Percentiles rank a stretch among this genome's conserved stretches.
These are phyloP conservation scores for Phaedon cochleariae DNA, from an alignment of 2,888 invertebrate genomes.

Conservation along the genomic window DNA sequence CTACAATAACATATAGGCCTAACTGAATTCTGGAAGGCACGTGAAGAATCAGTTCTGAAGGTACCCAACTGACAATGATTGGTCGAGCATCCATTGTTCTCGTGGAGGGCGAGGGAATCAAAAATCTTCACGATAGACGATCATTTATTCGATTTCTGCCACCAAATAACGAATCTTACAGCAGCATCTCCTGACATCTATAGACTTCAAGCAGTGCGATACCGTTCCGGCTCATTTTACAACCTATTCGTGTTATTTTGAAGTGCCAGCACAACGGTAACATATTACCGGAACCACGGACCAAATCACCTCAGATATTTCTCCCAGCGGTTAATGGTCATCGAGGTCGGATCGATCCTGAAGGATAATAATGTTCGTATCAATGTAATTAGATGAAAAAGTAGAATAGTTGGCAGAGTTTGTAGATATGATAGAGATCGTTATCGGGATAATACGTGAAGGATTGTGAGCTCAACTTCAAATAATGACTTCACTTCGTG, in stretches of 20 bases:
- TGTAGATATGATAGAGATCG: background rate
- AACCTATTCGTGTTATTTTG: conserved; percentile 22
- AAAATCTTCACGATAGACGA: background rate
- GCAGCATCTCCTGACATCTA: background rate
- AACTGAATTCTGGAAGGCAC: no score
- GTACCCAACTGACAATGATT: no score
- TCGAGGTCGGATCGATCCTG: conserved; percentile 28
- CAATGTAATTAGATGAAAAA: conserved; percentile 24
- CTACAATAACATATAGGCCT: no score
- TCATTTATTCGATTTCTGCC: background rate
- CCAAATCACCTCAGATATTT: conserved; percentile 33
- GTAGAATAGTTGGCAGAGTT: conserved; percentile 14
- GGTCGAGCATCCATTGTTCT: background rate
- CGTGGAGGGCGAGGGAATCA: background rate
- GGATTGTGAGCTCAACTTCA: no score
- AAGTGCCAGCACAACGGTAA: conserved; percentile 25
- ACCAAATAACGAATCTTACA: background rate
- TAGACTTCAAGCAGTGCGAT: conserved; percentile 11
- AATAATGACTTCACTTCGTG: no score
- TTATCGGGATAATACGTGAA: background rate
- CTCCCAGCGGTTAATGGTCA: conserved; percentile 28
- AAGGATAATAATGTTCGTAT: conserved; percentile 29
- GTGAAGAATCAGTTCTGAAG: no score
- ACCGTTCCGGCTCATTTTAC: conserved; percentile 17
- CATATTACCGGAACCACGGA: conserved; percentile 29